Evolutionary conservation across 2,797 vertebrate genomes (phyloP), one percentile per base, ranked within the genome.

Genomic region (Acipenser ruthenus): DNA sequence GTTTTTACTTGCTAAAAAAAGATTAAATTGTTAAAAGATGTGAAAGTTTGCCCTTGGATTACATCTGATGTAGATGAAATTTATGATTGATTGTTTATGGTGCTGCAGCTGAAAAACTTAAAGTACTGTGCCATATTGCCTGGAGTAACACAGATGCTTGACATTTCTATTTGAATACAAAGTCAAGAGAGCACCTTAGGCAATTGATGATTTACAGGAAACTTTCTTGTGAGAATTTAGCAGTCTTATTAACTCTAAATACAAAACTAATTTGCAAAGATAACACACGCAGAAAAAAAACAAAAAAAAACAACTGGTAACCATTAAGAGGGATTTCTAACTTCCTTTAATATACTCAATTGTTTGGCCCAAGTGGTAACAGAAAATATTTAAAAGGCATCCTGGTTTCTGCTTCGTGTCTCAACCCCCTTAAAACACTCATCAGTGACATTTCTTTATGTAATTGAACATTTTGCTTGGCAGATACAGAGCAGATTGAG

Each of bases 321-420:
- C 63, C 49, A 15, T 58, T 58, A 58, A 58, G 55, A n/a, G 55
- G 7, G 67, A 73, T 69, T 72, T 69, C 67, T 67, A 65, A 56
- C 72, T 37, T 37, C 23, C 67, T 74, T 71, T 65, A 71, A 63
- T 63, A 77, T 62, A 50, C 56, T 70, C 60, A 68, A 71, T 62
- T 62, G 60, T 70, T 65, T 65, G 68, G 55, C 13, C 6, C 11
- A 12, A 58, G 55, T 58, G 55, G 55, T 6, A n/a, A 8, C 12
- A n/a, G 6, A 10, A 58, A 10, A 58, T 58, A 7, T 7, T 58
- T n/a, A 56, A 9, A n/a, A 11, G 23, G 67, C 77, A 78, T 70
- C 71, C 49, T 65, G 74, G 78, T 77, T 74, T 74, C 67, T 72
- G 78, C 80, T 72, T 79, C 72, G 62, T 77, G 71, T 80, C 83